Conservation (phyloP, 2,888 invertebrate species). For the Melinopterus prodromus region DNA sequence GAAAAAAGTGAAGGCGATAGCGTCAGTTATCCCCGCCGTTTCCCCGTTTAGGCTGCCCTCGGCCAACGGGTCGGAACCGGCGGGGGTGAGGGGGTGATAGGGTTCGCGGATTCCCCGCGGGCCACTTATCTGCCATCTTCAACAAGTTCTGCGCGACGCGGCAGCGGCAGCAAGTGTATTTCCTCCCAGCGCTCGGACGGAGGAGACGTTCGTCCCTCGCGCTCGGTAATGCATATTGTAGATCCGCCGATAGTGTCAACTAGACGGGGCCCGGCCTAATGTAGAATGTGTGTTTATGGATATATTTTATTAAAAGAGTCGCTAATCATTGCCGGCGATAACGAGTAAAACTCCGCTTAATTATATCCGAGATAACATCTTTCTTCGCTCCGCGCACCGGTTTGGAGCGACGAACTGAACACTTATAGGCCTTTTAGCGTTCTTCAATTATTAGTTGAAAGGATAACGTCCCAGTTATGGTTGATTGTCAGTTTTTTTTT, state of each 20-base stretch:
- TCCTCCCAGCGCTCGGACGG: slow-evolving; percentile 49
- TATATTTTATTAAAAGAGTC: slow-evolving; percentile 49
- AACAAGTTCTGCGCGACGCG: slow-evolving; percentile 46
- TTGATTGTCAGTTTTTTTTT: no score
- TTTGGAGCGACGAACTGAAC: no score
- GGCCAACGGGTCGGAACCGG: background rate
- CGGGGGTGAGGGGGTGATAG: background rate
- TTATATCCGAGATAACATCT: slow-evolving; percentile 44
- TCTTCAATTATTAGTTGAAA: no score
- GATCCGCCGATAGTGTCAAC: slow-evolving; percentile 49
- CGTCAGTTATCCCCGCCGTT: slow-evolving; percentile 36
- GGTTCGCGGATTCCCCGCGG: slow-evolving; percentile 29
- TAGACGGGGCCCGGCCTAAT: slow-evolving; percentile 48
- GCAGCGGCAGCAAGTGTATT: slow-evolving; percentile 55
- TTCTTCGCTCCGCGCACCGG: no score
- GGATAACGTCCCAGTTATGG: no score
- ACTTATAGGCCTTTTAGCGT: no score
- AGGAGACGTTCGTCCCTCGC: slow-evolving; percentile 50
- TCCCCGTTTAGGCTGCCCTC: no score
- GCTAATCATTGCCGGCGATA: slow-evolving; percentile 49
- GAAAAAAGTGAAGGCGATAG: slow-evolving; percentile 42
- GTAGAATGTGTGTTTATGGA: slow-evolving; percentile 51
- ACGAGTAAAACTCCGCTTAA: slow-evolving; percentile 46
- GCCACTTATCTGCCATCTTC: slow-evolving; percentile 52
- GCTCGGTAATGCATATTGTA: slow-evolving; percentile 51